Evolutionary conservation across 64 coral and sea anemone genomes (phyloP), one percentile per base, ranked within the genome.

Genomic region (Orbicella faveolata): DNA sequence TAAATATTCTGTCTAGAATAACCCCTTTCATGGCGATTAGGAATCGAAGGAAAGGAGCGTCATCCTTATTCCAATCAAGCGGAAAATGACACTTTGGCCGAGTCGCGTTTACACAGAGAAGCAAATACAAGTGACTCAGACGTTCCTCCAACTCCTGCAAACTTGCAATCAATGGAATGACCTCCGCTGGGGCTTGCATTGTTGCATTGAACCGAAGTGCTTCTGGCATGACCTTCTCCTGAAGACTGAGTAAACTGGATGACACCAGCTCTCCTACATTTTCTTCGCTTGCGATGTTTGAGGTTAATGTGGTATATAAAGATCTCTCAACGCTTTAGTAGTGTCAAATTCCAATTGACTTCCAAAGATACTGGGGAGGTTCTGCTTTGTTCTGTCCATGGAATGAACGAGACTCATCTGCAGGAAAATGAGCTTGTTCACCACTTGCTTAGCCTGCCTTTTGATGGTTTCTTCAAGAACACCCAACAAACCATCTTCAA

Each of bases 1-100:
- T 83, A 18, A 90, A 90, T 15, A 79, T 83, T 57, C 20, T 61
- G n/a, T 83, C 89, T 53, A 90, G 59, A 23, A 90, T 83, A 52
- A 23, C 52, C 73, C 36, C 70, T 83, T 90, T 83, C n/a, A 90
- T 80, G 16, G 51, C 2, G 23, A 70, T n/a, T 26, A 67, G 33
- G 57, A 90, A 90, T 20, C 21, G 39, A 17, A 78, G 39, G 19
- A 78, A 78, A 9, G 39, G 34, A 7, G 39, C 76, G 35, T 78
- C 76, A 6, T 78, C 41, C 1, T 52, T 52, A 10, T 4, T 17
- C 9, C 20, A 19, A 37, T 20, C 21, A 10, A 78, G 23, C 37
- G 39, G 19, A 57, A 57, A 57, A 57, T 57, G 8, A 57, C 7
- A 57, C 13, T 4, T 57, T 57, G 54, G 54, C 76, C 19, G 10